Evolutionary conservation across 2,797 vertebrate species (phyloP).

Genomic region (Gorsachius magnificus): DNA sequence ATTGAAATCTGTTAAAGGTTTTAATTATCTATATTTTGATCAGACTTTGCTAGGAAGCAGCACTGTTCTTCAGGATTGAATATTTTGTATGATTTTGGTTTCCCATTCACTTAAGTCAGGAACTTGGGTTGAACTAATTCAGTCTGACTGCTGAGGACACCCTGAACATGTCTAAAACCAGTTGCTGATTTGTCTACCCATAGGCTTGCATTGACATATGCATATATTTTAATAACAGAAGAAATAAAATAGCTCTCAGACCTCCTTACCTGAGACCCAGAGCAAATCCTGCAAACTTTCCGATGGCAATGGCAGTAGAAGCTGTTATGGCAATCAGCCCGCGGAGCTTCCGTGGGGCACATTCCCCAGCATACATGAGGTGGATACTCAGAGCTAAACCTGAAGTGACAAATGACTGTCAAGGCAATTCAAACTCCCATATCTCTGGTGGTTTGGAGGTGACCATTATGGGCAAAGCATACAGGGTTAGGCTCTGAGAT

Average conservation of each 20-base stretch:
- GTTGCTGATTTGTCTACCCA: background rate
- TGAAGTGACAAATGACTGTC: constrained; percentile 22
- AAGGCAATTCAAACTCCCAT: background rate
- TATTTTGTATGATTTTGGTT: background rate
- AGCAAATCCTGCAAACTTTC: constrained; percentile 80
- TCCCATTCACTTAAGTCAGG: background rate
- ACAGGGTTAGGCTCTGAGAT: background rate
- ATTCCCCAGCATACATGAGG: constrained; percentile 81
- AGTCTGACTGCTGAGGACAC: background rate
- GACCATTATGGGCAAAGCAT: background rate
- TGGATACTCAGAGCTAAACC: constrained; percentile 75
- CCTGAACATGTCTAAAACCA: background rate
- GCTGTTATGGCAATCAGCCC: constrained; percentile 76
- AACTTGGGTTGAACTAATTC: background rate
- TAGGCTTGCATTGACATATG: background rate
- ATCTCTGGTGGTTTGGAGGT: background rate
- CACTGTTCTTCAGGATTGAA: background rate
- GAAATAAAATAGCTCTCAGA: background rate
- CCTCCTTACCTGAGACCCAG: constrained; percentile 80
- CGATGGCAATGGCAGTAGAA: constrained; percentile 61
- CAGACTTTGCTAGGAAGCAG: background rate
- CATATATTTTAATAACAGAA: background rate
- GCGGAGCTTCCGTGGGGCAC: constrained; percentile 77
- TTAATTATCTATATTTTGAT: background rate
- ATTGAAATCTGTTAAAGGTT: background rate